A percentile compares a stretch with the other conserved stretches of the same genome.
Conservation (phyloP, 1,140 invertebrate genomes). For the Araneus ventricosus region DNA sequence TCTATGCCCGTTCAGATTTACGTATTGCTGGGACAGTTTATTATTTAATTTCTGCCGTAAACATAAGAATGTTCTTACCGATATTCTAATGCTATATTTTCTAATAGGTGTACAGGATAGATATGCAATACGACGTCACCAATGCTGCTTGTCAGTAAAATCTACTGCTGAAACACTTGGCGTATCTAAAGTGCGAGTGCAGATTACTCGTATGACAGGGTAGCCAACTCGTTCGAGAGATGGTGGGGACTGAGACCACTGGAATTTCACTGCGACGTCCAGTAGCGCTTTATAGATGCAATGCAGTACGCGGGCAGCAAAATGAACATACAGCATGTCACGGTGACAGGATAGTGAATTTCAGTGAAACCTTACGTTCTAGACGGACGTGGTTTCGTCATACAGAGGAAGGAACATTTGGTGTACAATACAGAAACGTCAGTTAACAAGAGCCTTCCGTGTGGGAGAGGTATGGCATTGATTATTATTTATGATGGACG, state of each 20-base stretch:
- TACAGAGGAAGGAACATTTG: conserved; percentile 91
- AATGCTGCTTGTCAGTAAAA: conserved; percentile 75
- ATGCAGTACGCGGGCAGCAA: conserved; percentile 92
- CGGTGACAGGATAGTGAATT: conserved; percentile 90
- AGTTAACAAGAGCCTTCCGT: conserved; percentile 92
- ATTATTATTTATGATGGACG: conserved; percentile 95
- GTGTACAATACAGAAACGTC: conserved; percentile 91
- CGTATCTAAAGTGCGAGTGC: conserved; percentile 76
- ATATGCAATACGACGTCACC: conserved; percentile 69
- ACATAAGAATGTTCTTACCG: no score
- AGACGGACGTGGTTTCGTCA: conserved; percentile 93
- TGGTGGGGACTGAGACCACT: conserved; percentile 92
- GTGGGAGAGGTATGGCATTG: conserved; percentile 95
- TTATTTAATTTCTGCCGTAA: no score
- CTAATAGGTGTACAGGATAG: conserved; percentile 67
- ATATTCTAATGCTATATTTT: conserved; percentile 9
- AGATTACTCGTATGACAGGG: conserved; percentile 92
- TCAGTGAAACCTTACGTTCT: conserved; percentile 86
- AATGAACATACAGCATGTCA: conserved; percentile 94
- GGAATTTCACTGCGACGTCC: conserved; percentile 97
- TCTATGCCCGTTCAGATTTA: no score
- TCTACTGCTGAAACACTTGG: conserved; percentile 76
- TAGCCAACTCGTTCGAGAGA: conserved; percentile 91
- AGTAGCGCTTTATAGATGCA: conserved; percentile 95
- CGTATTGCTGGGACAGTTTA: no score